These are phyloP conservation scores for Lampris megalopsis DNA, from an alignment of 2,113 vertebrate species.

Conservation along the genomic window DNA sequence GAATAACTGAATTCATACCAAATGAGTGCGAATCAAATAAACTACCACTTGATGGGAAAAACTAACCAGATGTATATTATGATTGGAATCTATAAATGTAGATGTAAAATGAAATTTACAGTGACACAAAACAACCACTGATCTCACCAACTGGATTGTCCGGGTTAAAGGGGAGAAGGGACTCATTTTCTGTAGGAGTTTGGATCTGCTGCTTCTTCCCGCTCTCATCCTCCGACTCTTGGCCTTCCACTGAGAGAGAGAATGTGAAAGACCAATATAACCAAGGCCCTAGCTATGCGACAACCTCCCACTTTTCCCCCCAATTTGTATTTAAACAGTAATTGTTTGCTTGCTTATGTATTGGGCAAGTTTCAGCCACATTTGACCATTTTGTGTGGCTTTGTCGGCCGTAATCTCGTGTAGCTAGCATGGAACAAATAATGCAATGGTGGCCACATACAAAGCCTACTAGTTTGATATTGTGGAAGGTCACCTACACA, in stretches of 20 bases:
- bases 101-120: not conserved
- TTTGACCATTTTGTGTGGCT: too few relatives aligned
- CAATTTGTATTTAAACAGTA: too few relatives aligned
- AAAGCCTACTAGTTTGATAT: too few relatives aligned
- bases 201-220: not conserved
- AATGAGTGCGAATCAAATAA: not conserved
- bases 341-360: too few relatives aligned
- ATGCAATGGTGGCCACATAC: too few relatives aligned
- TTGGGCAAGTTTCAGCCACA: too few relatives aligned
- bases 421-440: too few relatives aligned
- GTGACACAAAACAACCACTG: not conserved
- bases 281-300: not conserved
- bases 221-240: not conserved
- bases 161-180: constrained; percentile 63
- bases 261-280: not conserved
- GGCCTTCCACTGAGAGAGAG: constrained; percentile 29
- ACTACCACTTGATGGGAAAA: not conserved
- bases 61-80: not conserved
- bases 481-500: too few relatives aligned
- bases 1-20: not conserved
- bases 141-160: constrained; percentile 69
- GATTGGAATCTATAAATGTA: not conserved
- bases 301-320: too few relatives aligned
- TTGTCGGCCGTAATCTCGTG: too few relatives aligned
- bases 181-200: not conserved